Percentiles rank a stretch among this genome's conserved stretches.
phyloP scores from a whole-genome alignment of 1,140 invertebrate genomes.

The Drosophila prosaltans region DNA sequence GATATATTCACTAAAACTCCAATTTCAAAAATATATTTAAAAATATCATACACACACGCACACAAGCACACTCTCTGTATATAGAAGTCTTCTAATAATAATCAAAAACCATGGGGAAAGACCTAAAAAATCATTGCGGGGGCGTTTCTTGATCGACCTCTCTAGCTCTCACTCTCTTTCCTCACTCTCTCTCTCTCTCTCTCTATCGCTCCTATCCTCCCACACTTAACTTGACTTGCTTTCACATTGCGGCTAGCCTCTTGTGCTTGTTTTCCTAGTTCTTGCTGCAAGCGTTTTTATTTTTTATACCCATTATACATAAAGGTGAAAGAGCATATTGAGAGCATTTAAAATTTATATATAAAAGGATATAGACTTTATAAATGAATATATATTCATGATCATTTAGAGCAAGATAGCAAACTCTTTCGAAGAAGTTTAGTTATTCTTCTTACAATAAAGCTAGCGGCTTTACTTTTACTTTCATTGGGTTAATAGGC shows the following conservation, averaged over 20 bases:
- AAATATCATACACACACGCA: background rate
- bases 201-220: conserved; percentile 17
- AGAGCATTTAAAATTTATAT: background rate
- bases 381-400: too few species aligned
- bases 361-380: too few species aligned
- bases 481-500: too few species aligned
- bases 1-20: background rate
- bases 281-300: conserved; percentile 45
- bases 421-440: too few species aligned
- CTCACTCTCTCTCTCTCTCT: conserved; percentile 33
- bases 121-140: conserved; percentile 58
- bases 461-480: too few species aligned
- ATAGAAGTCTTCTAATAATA: conserved; percentile 8
- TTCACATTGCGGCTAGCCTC: conserved; percentile 39
- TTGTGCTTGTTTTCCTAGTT: conserved; percentile 26
- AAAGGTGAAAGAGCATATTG: background rate
- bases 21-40: background rate
- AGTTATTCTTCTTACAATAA: too few species aligned
- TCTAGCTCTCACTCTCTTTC: background rate
- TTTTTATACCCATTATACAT: conserved; percentile 2
- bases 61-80: too few species aligned
- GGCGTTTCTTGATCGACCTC: conserved; percentile 49
- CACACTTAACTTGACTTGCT: conserved; percentile 31
- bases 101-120: conserved; percentile 13
- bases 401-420: too few species aligned